A percentile compares a stretch with the other conserved stretches of the same genome.
Conservation (phyloP, 1,140 invertebrate genomes). For the Rhopalosiphum maidis region DNA sequence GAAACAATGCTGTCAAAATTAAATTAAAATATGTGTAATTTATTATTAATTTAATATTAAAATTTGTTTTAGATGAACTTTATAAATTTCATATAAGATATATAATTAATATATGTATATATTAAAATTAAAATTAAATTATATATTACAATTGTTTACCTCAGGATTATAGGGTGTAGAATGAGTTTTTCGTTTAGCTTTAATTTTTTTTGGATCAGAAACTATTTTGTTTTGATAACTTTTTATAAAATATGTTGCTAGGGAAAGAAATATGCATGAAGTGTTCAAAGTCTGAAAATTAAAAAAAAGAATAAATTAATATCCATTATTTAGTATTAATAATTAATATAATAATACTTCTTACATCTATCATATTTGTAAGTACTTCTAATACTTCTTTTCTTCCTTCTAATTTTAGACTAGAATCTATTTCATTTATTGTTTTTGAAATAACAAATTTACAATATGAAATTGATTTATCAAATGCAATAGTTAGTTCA, state of each 20-base stretch:
- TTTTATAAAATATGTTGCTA: slow-evolving; percentile 38
- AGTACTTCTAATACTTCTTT: slow-evolving; percentile 56
- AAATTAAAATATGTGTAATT: too few species aligned
- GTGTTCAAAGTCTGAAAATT: slow-evolving; percentile 25
- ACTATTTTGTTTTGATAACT: slow-evolving; percentile 35
- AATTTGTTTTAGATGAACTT: too few species aligned
- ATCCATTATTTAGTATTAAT: background rate
- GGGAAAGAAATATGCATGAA: slow-evolving; percentile 30
- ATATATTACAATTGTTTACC: background rate
- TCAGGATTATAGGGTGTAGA: background rate
- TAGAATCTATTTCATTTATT: slow-evolving; percentile 39
- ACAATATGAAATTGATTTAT: slow-evolving; percentile 21
- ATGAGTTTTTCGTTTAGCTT: slow-evolving; percentile 48
- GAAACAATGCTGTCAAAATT: too few species aligned
- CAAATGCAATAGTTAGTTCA: slow-evolving; percentile 20
- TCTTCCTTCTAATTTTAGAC: slow-evolving; percentile 53
- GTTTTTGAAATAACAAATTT: slow-evolving; percentile 29
- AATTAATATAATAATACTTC: background rate
- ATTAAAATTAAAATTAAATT: background rate
- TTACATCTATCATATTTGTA: slow-evolving; percentile 49
- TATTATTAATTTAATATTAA: too few species aligned
- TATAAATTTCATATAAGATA: too few species aligned
- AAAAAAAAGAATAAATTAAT: slow-evolving; percentile 2
- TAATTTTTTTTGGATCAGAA: slow-evolving; percentile 51
- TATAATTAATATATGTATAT: too few species aligned